Conservation (phyloP, 2,888 invertebrate species). For the Pyrochroa serraticornis region DNA sequence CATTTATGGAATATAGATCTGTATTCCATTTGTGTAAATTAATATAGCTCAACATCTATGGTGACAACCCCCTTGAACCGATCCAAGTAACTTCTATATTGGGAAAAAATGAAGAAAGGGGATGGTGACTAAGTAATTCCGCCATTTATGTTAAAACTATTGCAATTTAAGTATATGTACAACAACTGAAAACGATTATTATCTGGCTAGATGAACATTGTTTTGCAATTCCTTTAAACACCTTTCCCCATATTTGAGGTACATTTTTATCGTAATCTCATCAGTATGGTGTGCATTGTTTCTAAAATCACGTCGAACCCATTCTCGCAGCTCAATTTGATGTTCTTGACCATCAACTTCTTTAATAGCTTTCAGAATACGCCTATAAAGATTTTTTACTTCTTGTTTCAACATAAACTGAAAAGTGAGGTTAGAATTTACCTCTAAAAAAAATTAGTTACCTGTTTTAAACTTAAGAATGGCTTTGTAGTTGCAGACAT, state of each 20-base stretch:
- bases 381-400: slow-evolving; percentile 76
- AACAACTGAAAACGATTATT: slow-evolving; percentile 20
- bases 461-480: slow-evolving; percentile 67
- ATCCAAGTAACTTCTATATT: too few relatives aligned
- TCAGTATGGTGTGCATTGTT: slow-evolving; percentile 73
- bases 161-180: slow-evolving; percentile 4
- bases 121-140: too few relatives aligned
- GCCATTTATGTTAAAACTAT: background rate
- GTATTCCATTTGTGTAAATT: too few relatives aligned
- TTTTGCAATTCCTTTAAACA: slow-evolving; percentile 71
- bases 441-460: slow-evolving; percentile 41
- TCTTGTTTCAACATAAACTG: slow-evolving; percentile 83
- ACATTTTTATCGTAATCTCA: slow-evolving; percentile 74
- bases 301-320: slow-evolving; percentile 78
- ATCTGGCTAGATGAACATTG: slow-evolving; percentile 67
- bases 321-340: slow-evolving; percentile 69
- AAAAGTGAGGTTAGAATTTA: slow-evolving; percentile 44
- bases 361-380: slow-evolving; percentile 71
- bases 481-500: slow-evolving; percentile 39
- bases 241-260: slow-evolving; percentile 72
- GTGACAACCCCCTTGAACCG: too few relatives aligned
- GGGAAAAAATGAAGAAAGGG: too few relatives aligned
- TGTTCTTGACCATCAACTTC: slow-evolving; percentile 70
- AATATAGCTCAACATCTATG: too few relatives aligned
- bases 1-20: too few relatives aligned